Conservation (phyloP, 2,113 vertebrate species). For the Microtus pennsylvanicus region DNA sequence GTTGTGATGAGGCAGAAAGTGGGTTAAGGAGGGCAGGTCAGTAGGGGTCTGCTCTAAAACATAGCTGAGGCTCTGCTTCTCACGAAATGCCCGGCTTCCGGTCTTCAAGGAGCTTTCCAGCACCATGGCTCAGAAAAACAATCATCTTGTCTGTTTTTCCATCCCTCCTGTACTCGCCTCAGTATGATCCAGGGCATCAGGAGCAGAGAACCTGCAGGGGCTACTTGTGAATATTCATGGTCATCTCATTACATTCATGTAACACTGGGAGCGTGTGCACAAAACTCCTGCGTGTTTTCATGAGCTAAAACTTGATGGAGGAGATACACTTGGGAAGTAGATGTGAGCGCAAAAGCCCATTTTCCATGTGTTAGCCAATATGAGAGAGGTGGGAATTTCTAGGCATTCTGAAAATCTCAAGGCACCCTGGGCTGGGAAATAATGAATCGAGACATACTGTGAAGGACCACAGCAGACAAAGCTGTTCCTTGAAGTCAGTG, state of each 20-base stretch:
- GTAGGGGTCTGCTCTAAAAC: background rate
- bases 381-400: background rate
- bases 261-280: background rate
- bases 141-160: background rate
- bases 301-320: background rate
- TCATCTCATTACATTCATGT: background rate
- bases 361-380: background rate
- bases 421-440: background rate
- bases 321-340: background rate
- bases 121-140: too few species aligned
- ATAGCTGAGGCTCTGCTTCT: background rate
- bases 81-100: background rate
- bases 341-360: background rate
- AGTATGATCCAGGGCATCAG: too few species aligned
- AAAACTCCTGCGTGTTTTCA: background rate
- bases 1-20: background rate
- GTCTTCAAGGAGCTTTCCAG: background rate
- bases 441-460: slow-evolving; percentile 43
- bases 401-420: background rate
- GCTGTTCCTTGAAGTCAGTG: slow-evolving; percentile 6
- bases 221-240: background rate
- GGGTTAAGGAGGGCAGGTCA: background rate
- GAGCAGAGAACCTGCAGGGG: background rate
- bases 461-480: background rate
- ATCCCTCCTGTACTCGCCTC: too few species aligned